Conservation (phyloP, 2,113 vertebrate genomes). For the Pomatorhinus ruficollis region DNA sequence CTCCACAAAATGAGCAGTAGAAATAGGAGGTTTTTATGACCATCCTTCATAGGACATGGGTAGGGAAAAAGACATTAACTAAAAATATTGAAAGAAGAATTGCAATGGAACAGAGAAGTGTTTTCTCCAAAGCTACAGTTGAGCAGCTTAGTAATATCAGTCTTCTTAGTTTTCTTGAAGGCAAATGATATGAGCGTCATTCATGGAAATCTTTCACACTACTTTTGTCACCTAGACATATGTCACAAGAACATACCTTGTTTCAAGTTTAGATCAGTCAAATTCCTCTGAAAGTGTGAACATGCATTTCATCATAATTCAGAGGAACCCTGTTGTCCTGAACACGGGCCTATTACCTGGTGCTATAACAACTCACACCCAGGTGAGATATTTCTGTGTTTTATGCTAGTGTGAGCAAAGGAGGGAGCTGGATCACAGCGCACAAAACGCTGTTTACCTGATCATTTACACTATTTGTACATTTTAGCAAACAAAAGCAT, state of each 20-base stretch:
- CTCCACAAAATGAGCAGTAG: not conserved
- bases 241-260: not conserved
- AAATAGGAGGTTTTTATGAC: not conserved
- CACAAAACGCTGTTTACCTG: not conserved
- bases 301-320: not conserved
- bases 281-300: not conserved
- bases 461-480: too few relatives aligned
- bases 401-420: not conserved
- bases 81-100: not conserved
- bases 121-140: not conserved
- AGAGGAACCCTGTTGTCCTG: not conserved
- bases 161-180: not conserved
- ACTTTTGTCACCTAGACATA: not conserved
- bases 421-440: not conserved
- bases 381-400: not conserved
- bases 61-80: not conserved
- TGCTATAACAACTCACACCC: not conserved
- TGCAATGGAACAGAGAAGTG: not conserved
- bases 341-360: fast-evolving
- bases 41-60: not conserved
- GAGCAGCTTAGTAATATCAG: not conserved
- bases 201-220: not conserved
- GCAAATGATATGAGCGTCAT: fast-evolving
- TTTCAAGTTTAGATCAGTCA: not conserved
- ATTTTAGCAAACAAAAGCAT: not conserved